Base-by-base conservation (phyloP, 2,113 vertebrate genomes). In the Callithrix jacchus region DNA sequence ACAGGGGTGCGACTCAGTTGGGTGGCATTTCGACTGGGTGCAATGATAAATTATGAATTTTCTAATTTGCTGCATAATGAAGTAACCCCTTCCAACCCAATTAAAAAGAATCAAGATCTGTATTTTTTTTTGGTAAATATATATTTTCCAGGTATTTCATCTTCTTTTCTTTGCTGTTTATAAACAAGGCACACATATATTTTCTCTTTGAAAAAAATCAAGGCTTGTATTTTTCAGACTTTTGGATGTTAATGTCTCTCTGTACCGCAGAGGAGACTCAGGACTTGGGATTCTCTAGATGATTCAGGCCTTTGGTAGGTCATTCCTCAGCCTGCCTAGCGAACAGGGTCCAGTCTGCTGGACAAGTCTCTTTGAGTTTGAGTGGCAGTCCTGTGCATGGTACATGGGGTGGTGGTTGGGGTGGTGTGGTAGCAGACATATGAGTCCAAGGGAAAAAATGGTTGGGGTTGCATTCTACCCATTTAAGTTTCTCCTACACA, bases 31-130 rank as follows among this genome's bases (percentile, higher is more conserved):
- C 98, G 98, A 99, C 99, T 99, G 99, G 99, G 99, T 99, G 99
- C 99, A 99, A 99, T 99, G 99, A 99, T 99, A 99, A 99, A 99
- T 99, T 99, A 99, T 99, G 99, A 99, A 99, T 99, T 99, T 99
- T 99, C 99, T 99, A 99, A 99, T 99, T 99, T 99, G 99, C 99
- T 99, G 99, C 99, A 99, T 99, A 99, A 99, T 99, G 98, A 99
- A 99, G 99, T 99, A 99, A 99, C 99, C 99, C 99, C 98, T 99
- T 99, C 98, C 98, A 98, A 99, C 99, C 99, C 99, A 98, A 99
- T 98, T 98, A 98, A 98, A 98, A 97, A 98, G 97, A 97, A 98
- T 82, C 87, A 30, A 91, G 95, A 97, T 98, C 87, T 96, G 94
- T 97, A 90, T 97, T 98, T 95, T 71, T 96, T 97, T 92, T 95